A percentile compares a stretch with the other conserved stretches of the same genome.
phyloP scores from a whole-genome alignment of 2,797 vertebrate species.

The Enoplosus armatus region DNA sequence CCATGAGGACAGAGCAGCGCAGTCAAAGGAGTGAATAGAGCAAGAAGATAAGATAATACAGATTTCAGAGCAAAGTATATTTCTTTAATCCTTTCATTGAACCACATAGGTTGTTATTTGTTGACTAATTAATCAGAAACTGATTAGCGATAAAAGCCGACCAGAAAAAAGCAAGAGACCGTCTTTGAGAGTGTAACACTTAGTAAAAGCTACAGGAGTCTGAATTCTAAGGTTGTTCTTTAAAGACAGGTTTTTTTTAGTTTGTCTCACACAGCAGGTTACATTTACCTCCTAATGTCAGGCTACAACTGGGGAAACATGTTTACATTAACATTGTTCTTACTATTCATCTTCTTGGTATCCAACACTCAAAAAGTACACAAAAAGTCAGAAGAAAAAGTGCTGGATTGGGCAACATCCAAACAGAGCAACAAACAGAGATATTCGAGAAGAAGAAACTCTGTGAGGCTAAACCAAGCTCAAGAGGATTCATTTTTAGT shows the following conservation, averaged over 20 bases:
- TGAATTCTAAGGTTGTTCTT: background rate
- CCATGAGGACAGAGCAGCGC: background rate
- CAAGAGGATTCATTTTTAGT: slow-evolving; percentile 64
- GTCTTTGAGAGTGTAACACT: background rate
- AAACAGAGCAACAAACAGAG: slow-evolving; percentile 48
- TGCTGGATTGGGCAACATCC: slow-evolving; percentile 31
- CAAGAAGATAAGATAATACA: slow-evolving; percentile 3
- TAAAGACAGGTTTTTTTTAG: background rate
- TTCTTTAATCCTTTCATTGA: background rate
- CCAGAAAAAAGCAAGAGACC: background rate
- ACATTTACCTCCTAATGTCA: background rate
- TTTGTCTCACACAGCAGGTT: background rate
- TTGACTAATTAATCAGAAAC: slow-evolving; percentile 12
- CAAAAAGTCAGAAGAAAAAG: slow-evolving; percentile 21
- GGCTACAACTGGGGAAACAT: background rate
- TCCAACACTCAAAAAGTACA: slow-evolving; percentile 20
- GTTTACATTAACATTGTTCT: slow-evolving; percentile 5
- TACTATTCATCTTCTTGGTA: background rate
- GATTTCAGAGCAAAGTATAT: background rate
- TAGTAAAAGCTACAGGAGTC: background rate
- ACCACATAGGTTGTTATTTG: background rate
- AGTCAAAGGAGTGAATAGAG: background rate
- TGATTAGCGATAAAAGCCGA: background rate
- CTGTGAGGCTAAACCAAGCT: slow-evolving; percentile 47
- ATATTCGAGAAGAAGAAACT: slow-evolving; percentile 38